Conservation (phyloP, 2,888 invertebrate species). For the Synergus laeviventris region DNA sequence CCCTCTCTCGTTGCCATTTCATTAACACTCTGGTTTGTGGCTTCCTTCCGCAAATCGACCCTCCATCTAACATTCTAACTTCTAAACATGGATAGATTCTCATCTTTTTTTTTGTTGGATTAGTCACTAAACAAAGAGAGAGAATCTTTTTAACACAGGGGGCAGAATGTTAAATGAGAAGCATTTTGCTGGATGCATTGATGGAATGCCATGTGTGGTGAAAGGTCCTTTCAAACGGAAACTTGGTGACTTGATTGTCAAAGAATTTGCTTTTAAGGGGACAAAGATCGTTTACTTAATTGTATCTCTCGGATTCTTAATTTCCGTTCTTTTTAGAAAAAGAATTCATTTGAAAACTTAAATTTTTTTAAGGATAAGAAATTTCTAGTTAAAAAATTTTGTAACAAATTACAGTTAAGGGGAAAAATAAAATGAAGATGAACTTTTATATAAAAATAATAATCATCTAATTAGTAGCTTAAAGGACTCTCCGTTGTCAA, state of each 20-base stretch:
- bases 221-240: constrained; percentile 1
- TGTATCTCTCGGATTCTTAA: background rate
- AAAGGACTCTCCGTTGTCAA: constrained; percentile 8
- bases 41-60: constrained; percentile 21
- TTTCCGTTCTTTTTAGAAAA: background rate
- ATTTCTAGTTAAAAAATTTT: too few relatives aligned
- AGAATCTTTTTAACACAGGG: background rate
- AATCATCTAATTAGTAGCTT: constrained; percentile 22
- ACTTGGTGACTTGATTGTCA: background rate
- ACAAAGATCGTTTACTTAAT: background rate
- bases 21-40: constrained; percentile 19
- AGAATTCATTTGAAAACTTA: too few relatives aligned
- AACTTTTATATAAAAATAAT: constrained; percentile 3
- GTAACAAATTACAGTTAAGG: too few relatives aligned
- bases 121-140: constrained; percentile 24
- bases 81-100: constrained; percentile 19
- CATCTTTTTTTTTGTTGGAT: constrained; percentile 21
- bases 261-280: background rate
- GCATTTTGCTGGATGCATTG: background rate
- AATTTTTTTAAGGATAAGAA: too few relatives aligned
- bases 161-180: constrained; percentile 13
- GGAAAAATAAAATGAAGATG: background rate
- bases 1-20: constrained; percentile 39
- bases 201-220: background rate
- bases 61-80: constrained; percentile 25